Evolutionary conservation across 1,140 invertebrate genomes (phyloP).

Genomic region (Druon quercuslanigerum): DNA sequence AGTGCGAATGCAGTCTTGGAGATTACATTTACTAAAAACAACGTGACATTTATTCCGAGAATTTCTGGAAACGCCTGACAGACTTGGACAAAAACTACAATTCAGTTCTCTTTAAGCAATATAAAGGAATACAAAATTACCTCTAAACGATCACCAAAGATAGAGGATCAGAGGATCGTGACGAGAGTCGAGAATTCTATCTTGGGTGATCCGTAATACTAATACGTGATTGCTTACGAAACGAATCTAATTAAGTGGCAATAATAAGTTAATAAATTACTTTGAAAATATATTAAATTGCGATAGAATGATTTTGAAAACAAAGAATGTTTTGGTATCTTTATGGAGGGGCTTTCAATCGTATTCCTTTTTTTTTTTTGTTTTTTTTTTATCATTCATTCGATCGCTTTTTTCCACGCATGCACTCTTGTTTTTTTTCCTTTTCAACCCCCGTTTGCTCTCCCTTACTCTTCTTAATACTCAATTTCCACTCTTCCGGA

Average conservation of each 20-base stretch:
- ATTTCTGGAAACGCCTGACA: neutral
- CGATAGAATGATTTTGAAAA: slow-evolving; percentile 52
- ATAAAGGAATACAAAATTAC: slow-evolving; percentile 61
- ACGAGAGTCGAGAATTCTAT: neutral
- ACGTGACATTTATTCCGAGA: slow-evolving; percentile 1
- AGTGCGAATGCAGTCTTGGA: slow-evolving; percentile 8
- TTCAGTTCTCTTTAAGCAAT: slow-evolving; percentile 38
- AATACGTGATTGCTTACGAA: slow-evolving; percentile 47
- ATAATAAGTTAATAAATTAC: slow-evolving; percentile 54
- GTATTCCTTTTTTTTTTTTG: slow-evolving; percentile 32
- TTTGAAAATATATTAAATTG: slow-evolving; percentile 53
- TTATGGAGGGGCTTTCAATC: slow-evolving; percentile 35
- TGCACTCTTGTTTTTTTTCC: slow-evolving; percentile 45
- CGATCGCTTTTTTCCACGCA: slow-evolving; percentile 44
- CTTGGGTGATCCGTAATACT: slow-evolving; percentile 40
- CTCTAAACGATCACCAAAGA: slow-evolving; percentile 52
- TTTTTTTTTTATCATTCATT: slow-evolving; percentile 41
- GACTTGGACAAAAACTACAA: slow-evolving; percentile 31
- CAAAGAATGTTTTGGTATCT: slow-evolving; percentile 58
- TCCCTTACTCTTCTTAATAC: slow-evolving; percentile 45
- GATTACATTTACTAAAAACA: slow-evolving; percentile 9
- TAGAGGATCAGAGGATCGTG: slow-evolving; percentile 19
- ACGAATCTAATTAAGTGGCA: slow-evolving; percentile 46
- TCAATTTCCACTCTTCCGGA: slow-evolving; percentile 47
- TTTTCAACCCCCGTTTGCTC: slow-evolving; percentile 42